Evolutionary conservation across 1,140 invertebrate species (phyloP).

Genomic region (Drosophila pandora): DNA sequence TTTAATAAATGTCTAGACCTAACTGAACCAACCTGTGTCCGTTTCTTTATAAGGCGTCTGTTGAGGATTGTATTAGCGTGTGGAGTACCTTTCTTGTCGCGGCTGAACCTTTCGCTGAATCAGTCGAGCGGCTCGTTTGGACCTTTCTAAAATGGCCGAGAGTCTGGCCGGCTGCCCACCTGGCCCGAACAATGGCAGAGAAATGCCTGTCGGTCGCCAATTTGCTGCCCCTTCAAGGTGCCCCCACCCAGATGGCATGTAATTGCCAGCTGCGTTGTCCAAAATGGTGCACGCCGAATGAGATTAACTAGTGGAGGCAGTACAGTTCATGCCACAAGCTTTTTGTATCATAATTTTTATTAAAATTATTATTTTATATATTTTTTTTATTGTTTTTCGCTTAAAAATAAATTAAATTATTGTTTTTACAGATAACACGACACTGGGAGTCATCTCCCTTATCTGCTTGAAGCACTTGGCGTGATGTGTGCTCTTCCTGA

Average conservation of each 20-base stretch:
- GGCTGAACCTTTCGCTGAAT: conserved; percentile 18
- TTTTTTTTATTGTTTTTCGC: background rate
- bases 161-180: conserved; percentile 26
- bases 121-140: conserved; percentile 16
- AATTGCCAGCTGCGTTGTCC: conserved; percentile 30
- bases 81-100: conserved; percentile 36
- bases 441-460: conserved; percentile 9
- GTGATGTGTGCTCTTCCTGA: conserved; percentile 24
- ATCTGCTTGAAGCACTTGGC: conserved; percentile 1
- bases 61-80: background rate
- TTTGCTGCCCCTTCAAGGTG: conserved; percentile 46
- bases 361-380: background rate
- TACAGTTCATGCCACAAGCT: background rate
- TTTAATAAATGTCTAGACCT: conserved; percentile 68
- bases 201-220: conserved; percentile 53
- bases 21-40: conserved; percentile 52
- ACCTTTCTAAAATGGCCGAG: conserved; percentile 67
- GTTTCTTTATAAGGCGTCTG: conserved; percentile 16
- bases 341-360: conserved; percentile 4
- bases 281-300: conserved; percentile 52
- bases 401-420: background rate
- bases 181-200: conserved; percentile 60
- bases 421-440: background rate
- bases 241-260: conserved; percentile 4
- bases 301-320: conserved; percentile 44